Evolutionary conservation across 1,140 invertebrate genomes (phyloP), one percentile per base, ranked within the genome.

Genomic region (Heliothis virescens): DNA sequence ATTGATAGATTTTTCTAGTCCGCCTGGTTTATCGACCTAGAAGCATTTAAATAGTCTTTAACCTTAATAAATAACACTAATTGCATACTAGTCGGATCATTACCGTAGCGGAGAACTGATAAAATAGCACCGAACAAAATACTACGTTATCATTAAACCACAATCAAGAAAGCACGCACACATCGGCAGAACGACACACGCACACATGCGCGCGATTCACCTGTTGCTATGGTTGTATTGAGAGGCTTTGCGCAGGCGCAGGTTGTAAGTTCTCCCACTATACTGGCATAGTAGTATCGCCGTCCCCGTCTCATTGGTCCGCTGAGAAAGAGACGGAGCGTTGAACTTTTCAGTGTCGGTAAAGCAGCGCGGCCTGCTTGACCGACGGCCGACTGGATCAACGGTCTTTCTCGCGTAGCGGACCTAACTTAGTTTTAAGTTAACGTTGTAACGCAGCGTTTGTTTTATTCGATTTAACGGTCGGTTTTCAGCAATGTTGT

Each of bases 351-450:
- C 47, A 72, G 74, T 83, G 88, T 92, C 91, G 93, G 87, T 92
- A 94, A 94, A 92, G 80, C 89, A 88, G 88, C 78, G n/a, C 47
- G 50, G 60, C 82, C 91, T 91, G 92, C 80, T 90, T 88, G 92
- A 92, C 85, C 92, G 91, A 92, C 90, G 59, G 80, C 81, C 85
- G 90, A 93, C 89, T 91, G 89, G 93, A 93, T 92, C 92, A 94
- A 94, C 93, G 93, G 93, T 94, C 90, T 91, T 92, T 91, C 83
- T 87, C 86, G 85, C 86, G 80, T 87, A 92, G 90, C 90, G 88
- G 85, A 86, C 85, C 85, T 87, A 90, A 89, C 91, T 94, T 94
- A 94, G 93, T 94, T 94, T 91, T 85, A 91, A 92, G 87, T 91
- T 93, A 93, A 88, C 93, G 83, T 86, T 87, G 89, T 82, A 82